Base-by-base conservation (phyloP, 2,888 invertebrate genomes). In the Trissolcus japonicus region DNA sequence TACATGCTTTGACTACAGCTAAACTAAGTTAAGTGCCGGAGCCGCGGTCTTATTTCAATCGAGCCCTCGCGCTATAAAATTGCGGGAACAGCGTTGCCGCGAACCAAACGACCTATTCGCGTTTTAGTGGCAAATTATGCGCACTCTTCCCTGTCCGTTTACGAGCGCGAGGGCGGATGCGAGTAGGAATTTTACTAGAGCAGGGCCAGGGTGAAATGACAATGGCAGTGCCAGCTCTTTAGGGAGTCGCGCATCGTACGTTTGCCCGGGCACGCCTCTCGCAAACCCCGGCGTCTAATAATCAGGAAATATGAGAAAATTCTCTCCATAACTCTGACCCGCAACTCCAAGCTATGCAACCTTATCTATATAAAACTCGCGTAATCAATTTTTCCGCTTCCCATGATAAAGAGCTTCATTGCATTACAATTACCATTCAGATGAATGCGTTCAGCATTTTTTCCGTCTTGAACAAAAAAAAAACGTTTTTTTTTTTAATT, bases 111-210 rank as follows among this genome's bases (percentile, higher is more conserved):
- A 86, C 82, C 83, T 82, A 84, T 84, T 85, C 78, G 83, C 85
- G 83, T 85, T 87, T 87, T 86, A 87, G 85, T 84, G 79, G 84
- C 82, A 83, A 86, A 87, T 87, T 85, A 86, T 85, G 84, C 83
- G 84, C 83, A 82, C 80, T 84, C 82, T 84, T 84, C 83, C 83
- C 81, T 82, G 83, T 84, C 82, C 86, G 82, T 86, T 87, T 87
- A 86, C 85, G 86, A 85, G 83, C 80, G 63, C 56, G 74, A 74
- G 79, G 81, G 80, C 76, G 59, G 69, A 67, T 66, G 16, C 13
- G 62, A 57, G 53, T 29, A 51, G 76, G 66, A 72, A 61, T 74
- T 63, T 65, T 19, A 14, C 17, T 29, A 13, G 35, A 9, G 14
- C 50, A 50, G 40, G 79, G 77, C 67, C 72, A 51, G 77, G 73